phyloP scores from a whole-genome alignment of 2,797 vertebrate genomes.

The Sebastes elongatus region DNA sequence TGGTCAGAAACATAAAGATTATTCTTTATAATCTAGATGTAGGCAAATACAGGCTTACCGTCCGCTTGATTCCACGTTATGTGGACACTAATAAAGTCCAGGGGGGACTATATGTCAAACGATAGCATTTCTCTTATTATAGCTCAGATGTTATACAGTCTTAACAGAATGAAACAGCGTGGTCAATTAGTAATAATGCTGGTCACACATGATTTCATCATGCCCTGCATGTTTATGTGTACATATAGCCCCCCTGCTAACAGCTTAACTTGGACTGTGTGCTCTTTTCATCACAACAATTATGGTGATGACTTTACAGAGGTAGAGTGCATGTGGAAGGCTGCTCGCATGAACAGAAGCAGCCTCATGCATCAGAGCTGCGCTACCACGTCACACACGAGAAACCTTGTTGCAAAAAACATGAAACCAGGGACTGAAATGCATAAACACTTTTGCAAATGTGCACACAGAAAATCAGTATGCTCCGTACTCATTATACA shows the following conservation, averaged over 20 bases:
- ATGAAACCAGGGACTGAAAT: not conserved
- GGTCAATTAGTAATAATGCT: slow-evolving; percentile 5
- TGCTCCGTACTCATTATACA: not conserved
- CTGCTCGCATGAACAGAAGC: not conserved
- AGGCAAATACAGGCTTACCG: not conserved
- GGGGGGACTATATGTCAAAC: not conserved
- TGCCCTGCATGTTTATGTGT: not conserved
- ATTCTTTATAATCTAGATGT: not conserved
- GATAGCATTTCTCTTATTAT: not conserved
- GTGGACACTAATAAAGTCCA: not conserved
- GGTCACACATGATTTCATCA: slow-evolving; percentile 6
- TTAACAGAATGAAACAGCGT: not conserved
- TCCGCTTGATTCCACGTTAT: not conserved
- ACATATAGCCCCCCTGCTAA: not conserved
- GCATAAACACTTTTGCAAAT: not conserved
- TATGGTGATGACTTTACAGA: not conserved
- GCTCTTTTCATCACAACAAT: slow-evolving; percentile 23
- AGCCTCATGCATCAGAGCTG: not conserved
- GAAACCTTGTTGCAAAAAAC: not conserved
- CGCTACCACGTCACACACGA: not conserved
- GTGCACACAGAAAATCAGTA: not conserved
- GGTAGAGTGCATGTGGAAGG: slow-evolving; percentile 10
- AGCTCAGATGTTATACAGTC: not conserved
- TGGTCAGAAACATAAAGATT: slow-evolving; percentile 23
- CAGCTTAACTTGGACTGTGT: not conserved